phyloP scores from a whole-genome alignment of 2,797 vertebrate genomes.

The Euthynnus affinis region DNA sequence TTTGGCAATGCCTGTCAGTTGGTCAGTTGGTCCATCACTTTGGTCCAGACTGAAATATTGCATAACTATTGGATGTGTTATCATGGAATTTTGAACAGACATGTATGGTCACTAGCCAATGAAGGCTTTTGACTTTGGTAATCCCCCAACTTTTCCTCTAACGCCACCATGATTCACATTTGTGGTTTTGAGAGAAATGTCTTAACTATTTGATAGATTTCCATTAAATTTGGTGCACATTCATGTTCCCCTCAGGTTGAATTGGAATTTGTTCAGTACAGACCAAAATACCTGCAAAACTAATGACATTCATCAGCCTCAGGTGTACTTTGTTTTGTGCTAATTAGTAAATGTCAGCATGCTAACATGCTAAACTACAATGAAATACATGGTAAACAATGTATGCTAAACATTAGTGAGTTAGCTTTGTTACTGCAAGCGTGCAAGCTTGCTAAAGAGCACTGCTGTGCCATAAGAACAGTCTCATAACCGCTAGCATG shows the following conservation, averaged over 20 bases:
- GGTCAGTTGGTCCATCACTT: neutral
- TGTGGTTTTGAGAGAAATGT: slow-evolving; percentile 3
- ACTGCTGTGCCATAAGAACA: too few species aligned
- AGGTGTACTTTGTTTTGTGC: neutral
- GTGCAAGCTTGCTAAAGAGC: too few species aligned
- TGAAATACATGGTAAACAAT: neutral
- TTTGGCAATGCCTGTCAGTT: neutral
- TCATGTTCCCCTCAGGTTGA: neutral
- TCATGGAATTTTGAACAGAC: neutral
- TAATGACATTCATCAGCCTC: neutral
- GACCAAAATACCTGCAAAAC: neutral
- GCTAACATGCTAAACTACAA: neutral
- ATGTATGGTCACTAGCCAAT: neutral
- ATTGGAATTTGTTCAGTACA: neutral
- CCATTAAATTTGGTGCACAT: neutral
- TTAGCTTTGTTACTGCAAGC: neutral
- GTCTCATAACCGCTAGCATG: neutral
- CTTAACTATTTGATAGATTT: slow-evolving; percentile 1
- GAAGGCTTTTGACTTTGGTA: neutral
- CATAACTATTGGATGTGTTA: slow-evolving; percentile 6
- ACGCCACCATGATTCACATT: neutral
- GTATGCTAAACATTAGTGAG: neutral
- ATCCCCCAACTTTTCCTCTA: neutral
- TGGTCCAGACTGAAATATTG: neutral
- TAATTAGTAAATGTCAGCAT: neutral